These are phyloP conservation scores for Hyles vespertilio DNA, from an alignment of 1,140 invertebrate species.

Conservation along the genomic window DNA sequence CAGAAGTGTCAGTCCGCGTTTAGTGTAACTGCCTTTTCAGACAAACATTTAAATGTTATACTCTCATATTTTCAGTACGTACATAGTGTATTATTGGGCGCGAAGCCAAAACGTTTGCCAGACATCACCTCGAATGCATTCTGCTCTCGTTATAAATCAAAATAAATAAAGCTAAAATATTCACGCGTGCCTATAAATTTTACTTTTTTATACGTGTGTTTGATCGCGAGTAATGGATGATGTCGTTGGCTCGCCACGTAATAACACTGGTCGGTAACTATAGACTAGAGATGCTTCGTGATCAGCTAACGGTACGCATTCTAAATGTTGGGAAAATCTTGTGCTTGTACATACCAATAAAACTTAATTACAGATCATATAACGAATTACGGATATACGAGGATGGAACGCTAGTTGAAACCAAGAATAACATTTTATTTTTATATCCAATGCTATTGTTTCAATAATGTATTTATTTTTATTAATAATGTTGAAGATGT, in stretches of 20 bases:
- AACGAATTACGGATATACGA: too few relatives aligned
- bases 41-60: slow-evolving; percentile 5
- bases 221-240: not conserved
- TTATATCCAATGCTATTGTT: too few relatives aligned
- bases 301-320: too few relatives aligned
- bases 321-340: too few relatives aligned
- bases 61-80: not conserved
- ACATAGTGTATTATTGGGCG: slow-evolving; percentile 18
- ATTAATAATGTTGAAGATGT: not conserved
- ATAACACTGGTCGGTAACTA: too few relatives aligned
- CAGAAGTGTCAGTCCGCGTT: slow-evolving; percentile 23
- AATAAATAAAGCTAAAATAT: slow-evolving; percentile 7
- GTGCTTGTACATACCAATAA: too few relatives aligned
- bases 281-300: too few relatives aligned
- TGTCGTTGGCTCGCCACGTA: not conserved
- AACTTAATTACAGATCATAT: too few relatives aligned
- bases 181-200: slow-evolving; percentile 2
- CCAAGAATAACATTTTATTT: too few relatives aligned
- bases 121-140: slow-evolving; percentile 15
- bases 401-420: too few relatives aligned
- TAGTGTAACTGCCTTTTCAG: slow-evolving; percentile 21
- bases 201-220: not conserved
- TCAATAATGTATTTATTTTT: not conserved
- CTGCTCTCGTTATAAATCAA: slow-evolving; percentile 22
- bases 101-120: slow-evolving; percentile 28